Conservation (phyloP, 2,797 vertebrate genomes). For the Knipowitschia caucasica region DNA sequence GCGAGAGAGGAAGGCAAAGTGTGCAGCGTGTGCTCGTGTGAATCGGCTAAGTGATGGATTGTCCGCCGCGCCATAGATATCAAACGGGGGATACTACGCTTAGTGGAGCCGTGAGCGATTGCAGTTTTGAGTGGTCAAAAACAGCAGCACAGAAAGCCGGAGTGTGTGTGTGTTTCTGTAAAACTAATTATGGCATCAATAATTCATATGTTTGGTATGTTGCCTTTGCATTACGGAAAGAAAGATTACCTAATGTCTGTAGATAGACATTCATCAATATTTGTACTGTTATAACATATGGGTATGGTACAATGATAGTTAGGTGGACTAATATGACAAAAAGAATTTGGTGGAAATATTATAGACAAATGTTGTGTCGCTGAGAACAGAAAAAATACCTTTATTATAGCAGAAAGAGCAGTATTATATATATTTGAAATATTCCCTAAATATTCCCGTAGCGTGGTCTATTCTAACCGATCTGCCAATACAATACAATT, state of each 20-base stretch:
- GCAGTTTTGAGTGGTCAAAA: slow-evolving; percentile 3
- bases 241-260: not conserved
- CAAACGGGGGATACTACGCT: not conserved
- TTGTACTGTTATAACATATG: not conserved
- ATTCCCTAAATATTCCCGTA: too few relatives aligned
- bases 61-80: slow-evolving; percentile 43
- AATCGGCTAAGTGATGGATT: slow-evolving; percentile 54
- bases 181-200: not conserved
- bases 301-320: too few relatives aligned
- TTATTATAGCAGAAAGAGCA: too few relatives aligned
- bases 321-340: too few relatives aligned
- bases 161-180: not conserved
- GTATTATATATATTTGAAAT: too few relatives aligned
- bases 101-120: not conserved
- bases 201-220: not conserved
- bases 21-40: slow-evolving; percentile 43
- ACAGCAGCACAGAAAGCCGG: not conserved
- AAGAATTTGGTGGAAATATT: not conserved
- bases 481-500: slow-evolving; percentile 1
- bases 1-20: slow-evolving; percentile 63
- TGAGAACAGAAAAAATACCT: too few relatives aligned
- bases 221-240: not conserved
- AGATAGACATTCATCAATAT: not conserved
- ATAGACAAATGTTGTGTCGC: too few relatives aligned
- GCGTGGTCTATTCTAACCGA: slow-evolving; percentile 20